Conservation (phyloP, 2,113 vertebrate species). For the Tautogolabrus adspersus region DNA sequence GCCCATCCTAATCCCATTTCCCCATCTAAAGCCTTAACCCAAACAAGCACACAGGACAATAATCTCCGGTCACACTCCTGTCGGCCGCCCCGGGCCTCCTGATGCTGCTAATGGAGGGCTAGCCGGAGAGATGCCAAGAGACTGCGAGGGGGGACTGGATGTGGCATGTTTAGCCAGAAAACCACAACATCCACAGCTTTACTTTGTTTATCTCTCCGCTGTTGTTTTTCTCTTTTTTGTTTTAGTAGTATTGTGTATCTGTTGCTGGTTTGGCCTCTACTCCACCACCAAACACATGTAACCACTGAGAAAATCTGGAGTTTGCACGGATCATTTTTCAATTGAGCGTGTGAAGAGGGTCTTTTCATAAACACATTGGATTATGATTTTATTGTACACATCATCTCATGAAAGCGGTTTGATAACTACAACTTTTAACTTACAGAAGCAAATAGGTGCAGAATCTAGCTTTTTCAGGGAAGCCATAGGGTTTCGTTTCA, state of each 20-base stretch:
- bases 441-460: neutral
- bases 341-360: constrained; percentile 37
- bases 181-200: constrained; percentile 54
- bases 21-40: constrained; percentile 85
- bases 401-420: constrained; percentile 7
- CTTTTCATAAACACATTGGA: constrained; percentile 54
- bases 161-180: constrained; percentile 57
- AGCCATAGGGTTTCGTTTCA: constrained; percentile 17
- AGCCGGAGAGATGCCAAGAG: constrained; percentile 65
- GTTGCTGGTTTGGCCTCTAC: constrained; percentile 57
- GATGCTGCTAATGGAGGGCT: constrained; percentile 74
- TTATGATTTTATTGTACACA: constrained; percentile 39
- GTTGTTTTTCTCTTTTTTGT: constrained; percentile 42
- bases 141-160: constrained; percentile 50
- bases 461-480: constrained; percentile 28
- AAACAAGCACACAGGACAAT: constrained; percentile 84
- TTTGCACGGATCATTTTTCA: constrained; percentile 49
- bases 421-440: neutral
- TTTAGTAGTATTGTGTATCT: constrained; percentile 45
- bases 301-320: constrained; percentile 54
- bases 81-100: constrained; percentile 70
- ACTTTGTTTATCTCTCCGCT: constrained; percentile 49
- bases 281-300: constrained; percentile 42
- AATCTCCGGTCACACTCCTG: constrained; percentile 83
- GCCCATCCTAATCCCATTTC: constrained; percentile 85